These are phyloP conservation scores for Caenorhabditis inopinata DNA, from an alignment of 1,140 invertebrate genomes.

Conservation along the genomic window DNA sequence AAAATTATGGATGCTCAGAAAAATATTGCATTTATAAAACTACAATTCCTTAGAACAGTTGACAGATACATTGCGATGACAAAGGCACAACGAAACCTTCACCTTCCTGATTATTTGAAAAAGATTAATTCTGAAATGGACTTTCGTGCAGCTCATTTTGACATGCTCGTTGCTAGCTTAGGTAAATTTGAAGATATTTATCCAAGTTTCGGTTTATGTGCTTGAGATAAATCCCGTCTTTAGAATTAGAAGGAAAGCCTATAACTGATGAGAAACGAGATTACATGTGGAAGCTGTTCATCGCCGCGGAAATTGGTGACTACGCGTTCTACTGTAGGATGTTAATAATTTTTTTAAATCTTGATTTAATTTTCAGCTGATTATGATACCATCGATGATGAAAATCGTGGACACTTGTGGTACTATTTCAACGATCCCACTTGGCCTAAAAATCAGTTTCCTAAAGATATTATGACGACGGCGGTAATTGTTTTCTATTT, in stretches of 20 bases:
- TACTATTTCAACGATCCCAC: constrained; percentile 5
- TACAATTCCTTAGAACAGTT: neutral
- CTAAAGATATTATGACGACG: neutral
- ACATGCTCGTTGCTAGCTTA: neutral
- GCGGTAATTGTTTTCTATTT: neutral
- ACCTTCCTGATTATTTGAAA: neutral
- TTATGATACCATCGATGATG: neutral
- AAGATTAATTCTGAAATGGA: neutral
- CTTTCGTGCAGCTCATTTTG: neutral
- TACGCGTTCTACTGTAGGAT: neutral
- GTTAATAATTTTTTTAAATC: too few species aligned
- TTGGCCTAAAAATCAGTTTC: neutral
- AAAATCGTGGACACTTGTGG: neutral
- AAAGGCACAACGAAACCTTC: neutral
- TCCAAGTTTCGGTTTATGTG: too few species aligned
- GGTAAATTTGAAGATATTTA: neutral
- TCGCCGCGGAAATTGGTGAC: neutral
- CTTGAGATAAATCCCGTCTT: too few species aligned
- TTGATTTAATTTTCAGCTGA: neutral
- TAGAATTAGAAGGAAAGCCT: neutral
- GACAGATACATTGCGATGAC: neutral
- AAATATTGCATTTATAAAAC: neutral
- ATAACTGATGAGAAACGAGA: neutral
- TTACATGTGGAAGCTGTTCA: neutral
- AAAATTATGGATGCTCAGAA: too few species aligned